Evolutionary conservation across 2,888 invertebrate genomes (phyloP).

Genomic region (Drosophila subsilvestris): DNA sequence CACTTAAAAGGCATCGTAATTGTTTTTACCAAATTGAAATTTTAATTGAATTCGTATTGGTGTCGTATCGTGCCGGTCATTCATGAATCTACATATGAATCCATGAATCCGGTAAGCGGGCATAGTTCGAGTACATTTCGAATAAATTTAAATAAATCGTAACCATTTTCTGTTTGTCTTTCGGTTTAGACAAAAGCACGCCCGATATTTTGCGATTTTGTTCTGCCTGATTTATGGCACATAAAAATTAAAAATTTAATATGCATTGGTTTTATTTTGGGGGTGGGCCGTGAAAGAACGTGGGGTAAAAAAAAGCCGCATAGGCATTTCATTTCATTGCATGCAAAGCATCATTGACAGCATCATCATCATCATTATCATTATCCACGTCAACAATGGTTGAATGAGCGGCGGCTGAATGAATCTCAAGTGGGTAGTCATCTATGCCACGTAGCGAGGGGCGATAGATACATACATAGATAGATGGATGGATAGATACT

Average conservation of each 20-base stretch:
- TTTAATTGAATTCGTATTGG: slow-evolving; percentile 66
- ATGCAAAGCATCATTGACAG: slow-evolving; percentile 34
- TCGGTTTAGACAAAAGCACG: slow-evolving; percentile 20
- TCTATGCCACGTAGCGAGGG: slow-evolving; percentile 9
- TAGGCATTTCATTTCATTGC: slow-evolving; percentile 50
- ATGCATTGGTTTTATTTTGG: slow-evolving; percentile 20
- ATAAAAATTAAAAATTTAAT: slow-evolving; percentile 66
- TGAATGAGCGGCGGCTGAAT: slow-evolving; percentile 57
- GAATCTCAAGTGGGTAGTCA: slow-evolving; percentile 61
- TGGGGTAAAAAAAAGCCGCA: slow-evolving; percentile 41
- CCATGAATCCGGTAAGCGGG: background rate
- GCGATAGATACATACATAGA: slow-evolving; percentile 33
- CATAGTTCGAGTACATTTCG: background rate
- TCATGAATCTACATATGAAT: background rate
- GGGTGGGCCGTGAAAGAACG: background rate
- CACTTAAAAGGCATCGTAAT: slow-evolving; percentile 57
- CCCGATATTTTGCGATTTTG: background rate
- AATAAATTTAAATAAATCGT: slow-evolving; percentile 8
- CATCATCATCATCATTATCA: slow-evolving; percentile 40
- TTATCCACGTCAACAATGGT: slow-evolving; percentile 57
- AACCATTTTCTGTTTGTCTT: background rate
- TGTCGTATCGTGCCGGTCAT: slow-evolving; percentile 1
- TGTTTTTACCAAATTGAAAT: slow-evolving; percentile 61
- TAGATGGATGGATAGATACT: slow-evolving; percentile 23
- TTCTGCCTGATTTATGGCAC: slow-evolving; percentile 19